A percentile compares a stretch with the other conserved stretches of the same genome.
phyloP scores from a whole-genome alignment of 37 sponge, comb jelly and placozoan genomes.

The Hexactinellida sp. region DNA sequence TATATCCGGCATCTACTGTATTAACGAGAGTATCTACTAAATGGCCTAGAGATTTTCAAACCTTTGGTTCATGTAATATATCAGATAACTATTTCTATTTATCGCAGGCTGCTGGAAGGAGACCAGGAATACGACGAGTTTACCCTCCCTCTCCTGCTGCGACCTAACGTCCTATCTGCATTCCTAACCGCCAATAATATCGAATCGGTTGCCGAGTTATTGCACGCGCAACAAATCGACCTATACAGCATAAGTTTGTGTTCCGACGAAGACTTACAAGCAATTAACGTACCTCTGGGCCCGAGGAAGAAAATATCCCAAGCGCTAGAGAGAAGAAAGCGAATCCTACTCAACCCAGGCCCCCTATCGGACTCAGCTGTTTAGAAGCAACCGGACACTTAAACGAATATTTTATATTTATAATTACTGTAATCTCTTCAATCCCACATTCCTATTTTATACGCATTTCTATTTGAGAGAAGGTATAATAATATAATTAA shows the following conservation, averaged over 20 bases:
- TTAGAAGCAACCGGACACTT: not conserved
- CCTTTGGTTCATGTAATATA: not conserved
- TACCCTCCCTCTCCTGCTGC: not conserved
- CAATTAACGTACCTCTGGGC: not conserved
- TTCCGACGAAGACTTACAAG: not conserved
- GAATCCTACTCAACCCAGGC: not conserved
- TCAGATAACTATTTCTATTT: not conserved
- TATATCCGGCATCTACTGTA: not conserved
- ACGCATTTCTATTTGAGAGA: no score
- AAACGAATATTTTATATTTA: not conserved
- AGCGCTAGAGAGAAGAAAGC: not conserved
- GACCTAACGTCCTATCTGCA: slow-evolving; percentile 4
- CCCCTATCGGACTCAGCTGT: not conserved
- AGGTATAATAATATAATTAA: no score
- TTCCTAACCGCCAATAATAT: not conserved
- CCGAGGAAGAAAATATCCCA: slow-evolving; percentile 1
- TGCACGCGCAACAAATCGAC: not conserved
- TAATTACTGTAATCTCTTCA: no score
- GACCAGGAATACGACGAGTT: slow-evolving; percentile 3
- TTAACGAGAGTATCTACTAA: not conserved
- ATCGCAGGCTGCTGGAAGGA: not conserved
- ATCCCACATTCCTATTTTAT: no score
- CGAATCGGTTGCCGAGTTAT: not conserved
- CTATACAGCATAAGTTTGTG: not conserved
- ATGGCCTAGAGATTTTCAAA: no score